Conservation (phyloP, 2,113 vertebrate species). For the Coreoperca whiteheadi region DNA sequence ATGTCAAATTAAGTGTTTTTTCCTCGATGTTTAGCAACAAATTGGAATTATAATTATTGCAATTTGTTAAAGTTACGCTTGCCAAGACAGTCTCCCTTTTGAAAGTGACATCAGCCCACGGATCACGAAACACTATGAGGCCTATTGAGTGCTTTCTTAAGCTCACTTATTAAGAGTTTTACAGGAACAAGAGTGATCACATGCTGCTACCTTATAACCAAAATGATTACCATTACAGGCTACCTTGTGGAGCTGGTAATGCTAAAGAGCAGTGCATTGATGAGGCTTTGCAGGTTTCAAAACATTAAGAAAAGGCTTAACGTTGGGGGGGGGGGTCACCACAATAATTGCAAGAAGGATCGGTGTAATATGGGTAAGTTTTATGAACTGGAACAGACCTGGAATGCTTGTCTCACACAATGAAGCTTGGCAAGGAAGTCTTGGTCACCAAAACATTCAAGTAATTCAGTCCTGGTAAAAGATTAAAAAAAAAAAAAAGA, state of each 20-base stretch:
- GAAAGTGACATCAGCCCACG: neutral
- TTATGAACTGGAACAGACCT: slow-evolving; percentile 82
- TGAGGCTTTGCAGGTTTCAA: neutral
- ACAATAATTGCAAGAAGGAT: neutral
- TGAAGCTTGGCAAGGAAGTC: slow-evolving; percentile 98
- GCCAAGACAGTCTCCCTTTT: too few relatives aligned
- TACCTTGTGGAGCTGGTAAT: neutral
- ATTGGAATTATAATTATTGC: too few relatives aligned
- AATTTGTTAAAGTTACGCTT: too few relatives aligned
- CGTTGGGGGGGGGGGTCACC: too few relatives aligned
- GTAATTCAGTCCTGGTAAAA: slow-evolving; percentile 85
- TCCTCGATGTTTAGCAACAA: too few relatives aligned
- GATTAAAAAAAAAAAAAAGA: slow-evolving; percentile 1
- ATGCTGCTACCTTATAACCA: too few relatives aligned
- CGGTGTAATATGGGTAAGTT: neutral
- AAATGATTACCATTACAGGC: neutral
- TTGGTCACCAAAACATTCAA: slow-evolving; percentile 95
- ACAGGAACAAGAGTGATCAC: too few relatives aligned
- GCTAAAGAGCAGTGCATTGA: neutral
- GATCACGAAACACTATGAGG: too few relatives aligned
- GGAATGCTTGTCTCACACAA: slow-evolving; percentile 95
- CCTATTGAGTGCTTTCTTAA: too few relatives aligned
- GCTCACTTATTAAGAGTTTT: too few relatives aligned
- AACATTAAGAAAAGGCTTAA: neutral
- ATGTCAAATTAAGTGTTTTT: too few relatives aligned